Evolutionary conservation across 1,140 invertebrate genomes (phyloP), one percentile per base, ranked within the genome.

Genomic region (Hyles euphorbiae): DNA sequence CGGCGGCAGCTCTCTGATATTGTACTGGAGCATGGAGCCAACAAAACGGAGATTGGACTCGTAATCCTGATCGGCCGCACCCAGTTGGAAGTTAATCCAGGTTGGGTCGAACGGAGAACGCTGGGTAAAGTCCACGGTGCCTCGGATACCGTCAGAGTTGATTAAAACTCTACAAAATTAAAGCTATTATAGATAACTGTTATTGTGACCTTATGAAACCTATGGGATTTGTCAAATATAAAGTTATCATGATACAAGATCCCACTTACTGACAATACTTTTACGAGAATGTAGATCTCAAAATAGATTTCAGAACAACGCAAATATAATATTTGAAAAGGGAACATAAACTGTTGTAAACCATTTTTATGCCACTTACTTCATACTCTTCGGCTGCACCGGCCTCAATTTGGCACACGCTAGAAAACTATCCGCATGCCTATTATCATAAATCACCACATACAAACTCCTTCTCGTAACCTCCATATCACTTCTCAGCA

Each of bases 101-200:
- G 97, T 97, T 0, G 95, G 94, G 83, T 97, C 94, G 75, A 96
- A 97, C 5, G 93, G 93, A 0, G 95, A 96, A 22, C 93, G 91
- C 89, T 99, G 98, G 6, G 90, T 91, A 34, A 98, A 92, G 2
- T 90, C 93, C 2, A 98, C 90, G 50, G 94, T 92, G 0, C 97
- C 97, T 76, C 92, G 93, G 3, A 98, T 93, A 3, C 96, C 96
- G 48, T 93, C 92, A 47, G 93, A 91, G 83, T 95, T 94, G 46
- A 98, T 93, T 4, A 94, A 82, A 3, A 93, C 93, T 73, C 94
- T 94, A 63, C 60, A 89, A 10, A 55, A 8, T 40, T 40, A 40
- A 40, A 5, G 22, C 0, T 22, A 22, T 22, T 22, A 22, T 22
- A 22, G 22, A 22, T 22, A 22, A 22, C 22, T 22, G 22, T 22